phyloP scores from a whole-genome alignment of 2,888 invertebrate species.

The Brachylomia viminalis region DNA sequence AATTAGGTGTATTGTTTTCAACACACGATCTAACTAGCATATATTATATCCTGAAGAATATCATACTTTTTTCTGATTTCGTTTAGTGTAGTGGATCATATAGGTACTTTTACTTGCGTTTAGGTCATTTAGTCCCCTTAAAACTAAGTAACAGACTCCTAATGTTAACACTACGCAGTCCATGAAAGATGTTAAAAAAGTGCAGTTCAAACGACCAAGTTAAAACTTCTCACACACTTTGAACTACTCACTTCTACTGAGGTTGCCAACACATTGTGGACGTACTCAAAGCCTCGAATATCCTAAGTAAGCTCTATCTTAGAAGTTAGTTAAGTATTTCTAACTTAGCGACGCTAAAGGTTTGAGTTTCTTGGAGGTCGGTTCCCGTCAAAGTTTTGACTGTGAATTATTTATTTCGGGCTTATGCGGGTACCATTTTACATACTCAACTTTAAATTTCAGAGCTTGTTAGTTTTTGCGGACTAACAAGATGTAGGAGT shows the following conservation, averaged over 20 bases:
- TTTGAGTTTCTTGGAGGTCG: conserved; percentile 29
- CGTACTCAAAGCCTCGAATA: conserved; percentile 39
- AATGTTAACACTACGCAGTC: background rate
- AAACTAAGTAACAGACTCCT: background rate
- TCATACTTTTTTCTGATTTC: too few species aligned
- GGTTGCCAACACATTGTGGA: conserved; percentile 24
- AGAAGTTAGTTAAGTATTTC: conserved; percentile 59
- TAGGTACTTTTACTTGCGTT: too few species aligned
- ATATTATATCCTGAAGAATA: too few species aligned
- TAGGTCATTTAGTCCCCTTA: too few species aligned
- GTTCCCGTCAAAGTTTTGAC: conserved; percentile 56
- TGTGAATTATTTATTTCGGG: conserved; percentile 60
- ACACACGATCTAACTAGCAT: too few species aligned
- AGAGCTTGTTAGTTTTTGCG: background rate
- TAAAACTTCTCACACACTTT: conserved; percentile 16
- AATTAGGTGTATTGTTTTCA: too few species aligned
- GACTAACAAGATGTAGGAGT: background rate
- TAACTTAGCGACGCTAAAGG: conserved; percentile 51
- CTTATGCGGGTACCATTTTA: conserved; percentile 54
- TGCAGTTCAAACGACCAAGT: conserved; percentile 7
- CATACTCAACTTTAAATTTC: conserved; percentile 49
- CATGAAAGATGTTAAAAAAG: background rate
- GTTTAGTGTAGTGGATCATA: too few species aligned
- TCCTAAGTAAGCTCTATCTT: conserved; percentile 54
- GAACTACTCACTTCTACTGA: conserved; percentile 15